Evolutionary conservation across 2,797 vertebrate species (phyloP).

Genomic region (Echiichthys vipera): DNA sequence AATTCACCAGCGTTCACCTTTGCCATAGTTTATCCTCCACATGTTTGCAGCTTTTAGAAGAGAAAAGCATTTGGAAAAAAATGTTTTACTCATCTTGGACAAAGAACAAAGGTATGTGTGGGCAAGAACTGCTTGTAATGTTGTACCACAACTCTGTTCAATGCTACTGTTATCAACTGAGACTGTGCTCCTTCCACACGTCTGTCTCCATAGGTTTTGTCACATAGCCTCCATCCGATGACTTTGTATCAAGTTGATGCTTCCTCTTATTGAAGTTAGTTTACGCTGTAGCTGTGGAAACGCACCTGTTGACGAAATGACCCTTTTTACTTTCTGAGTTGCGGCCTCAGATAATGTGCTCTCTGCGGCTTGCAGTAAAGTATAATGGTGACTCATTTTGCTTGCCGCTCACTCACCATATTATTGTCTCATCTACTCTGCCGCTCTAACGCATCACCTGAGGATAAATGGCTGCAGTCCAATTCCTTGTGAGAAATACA

Average conservation of each 20-base stretch:
- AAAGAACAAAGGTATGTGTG: background rate
- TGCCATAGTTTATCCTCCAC: background rate
- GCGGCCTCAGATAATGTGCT: conserved; percentile 52
- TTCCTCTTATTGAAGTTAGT: background rate
- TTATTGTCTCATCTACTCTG: conserved; percentile 59
- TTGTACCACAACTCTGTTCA: background rate
- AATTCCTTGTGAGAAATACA: conserved; percentile 42
- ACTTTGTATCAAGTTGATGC: background rate
- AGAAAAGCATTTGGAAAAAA: background rate
- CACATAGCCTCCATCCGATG: background rate
- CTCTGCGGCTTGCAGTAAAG: conserved; percentile 31
- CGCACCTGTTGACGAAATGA: conserved; percentile 24
- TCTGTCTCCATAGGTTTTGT: conserved; percentile 4
- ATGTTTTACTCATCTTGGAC: background rate
- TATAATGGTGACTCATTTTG: conserved; percentile 62
- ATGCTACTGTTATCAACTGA: background rate
- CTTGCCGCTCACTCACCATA: conserved; percentile 55
- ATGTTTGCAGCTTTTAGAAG: conserved; percentile 1
- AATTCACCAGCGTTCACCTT: background rate
- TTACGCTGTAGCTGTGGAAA: background rate
- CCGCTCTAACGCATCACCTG: conserved; percentile 60
- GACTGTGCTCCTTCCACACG: conserved; percentile 3
- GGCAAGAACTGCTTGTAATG: background rate
- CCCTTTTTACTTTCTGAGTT: conserved; percentile 33
- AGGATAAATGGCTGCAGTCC: conserved; percentile 48